Evolutionary conservation across 1,140 invertebrate genomes (phyloP), one percentile per base, ranked within the genome.

Genomic region (Brachionus sp.): DNA sequence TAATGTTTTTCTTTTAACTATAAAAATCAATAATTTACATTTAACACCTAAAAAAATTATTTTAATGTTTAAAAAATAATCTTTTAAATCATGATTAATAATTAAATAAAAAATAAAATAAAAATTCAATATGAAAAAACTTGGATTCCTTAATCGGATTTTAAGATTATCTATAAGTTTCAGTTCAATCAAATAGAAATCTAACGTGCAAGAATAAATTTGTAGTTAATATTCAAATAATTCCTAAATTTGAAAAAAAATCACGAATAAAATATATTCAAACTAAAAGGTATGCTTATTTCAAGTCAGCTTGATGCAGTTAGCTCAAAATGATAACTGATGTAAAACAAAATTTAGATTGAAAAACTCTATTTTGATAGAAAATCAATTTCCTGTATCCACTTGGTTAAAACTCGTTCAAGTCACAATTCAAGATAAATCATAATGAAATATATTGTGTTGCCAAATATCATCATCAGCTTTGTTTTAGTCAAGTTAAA

Each of bases 301-400:
- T 23, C 19, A 19, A 19, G 6, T 9, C 16, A 57, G 16, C 50
- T 57, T 57, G 16, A 23, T 57, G 50, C n/a, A 53, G 6, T 53
- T 19, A 23, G 46, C 50, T 57, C 5, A 7, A 57, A 19, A 9
- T 57, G 50, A 57, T 19, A 9, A 7, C 16, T 57, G 9, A 50
- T 50, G 13, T 50, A 50, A 50, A 50, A 46, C 16, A 7, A 53
- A 53, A 19, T 25, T 57, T 25, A 23, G 50, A 57, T 57, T 57
- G 19, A 57, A 57, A 19, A 57, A 57, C 19, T 23, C 16, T 57
- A n/a, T 50, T 57, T 57, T 57, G 50, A 57, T 57, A 23, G 50
- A 57, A 57, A 57, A 57, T 57, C 50, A 57, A 57, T 57, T 57
- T 57, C 50, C 50, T 57, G 50, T 57, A 57, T 57, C 50, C 50